phyloP scores from a whole-genome alignment of 1,140 invertebrate species.

The Conus ventricosus region DNA sequence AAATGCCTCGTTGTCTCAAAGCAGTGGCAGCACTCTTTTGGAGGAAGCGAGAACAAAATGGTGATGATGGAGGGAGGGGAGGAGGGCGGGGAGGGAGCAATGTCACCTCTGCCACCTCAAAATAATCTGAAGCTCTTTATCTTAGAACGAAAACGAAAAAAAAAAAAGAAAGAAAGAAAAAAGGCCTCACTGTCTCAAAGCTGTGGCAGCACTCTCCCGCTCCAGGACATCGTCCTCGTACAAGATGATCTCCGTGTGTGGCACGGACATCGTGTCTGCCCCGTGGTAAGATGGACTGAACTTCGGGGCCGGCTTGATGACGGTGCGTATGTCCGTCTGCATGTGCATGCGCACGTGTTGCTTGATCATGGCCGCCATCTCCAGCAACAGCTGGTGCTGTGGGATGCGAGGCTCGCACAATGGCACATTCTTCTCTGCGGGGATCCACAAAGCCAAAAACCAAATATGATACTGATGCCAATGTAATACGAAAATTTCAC shows the following conservation, averaged over 20 bases:
- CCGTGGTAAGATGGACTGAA: conserved; percentile 59
- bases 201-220: conserved; percentile 44
- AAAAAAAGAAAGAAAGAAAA: not conserved
- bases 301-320: conserved; percentile 67
- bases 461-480: not conserved
- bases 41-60: no score
- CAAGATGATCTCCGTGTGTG: conserved; percentile 71
- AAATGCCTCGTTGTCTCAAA: no score
- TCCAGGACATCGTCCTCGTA: conserved; percentile 65
- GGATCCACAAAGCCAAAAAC: not conserved
- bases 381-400: conserved; percentile 69
- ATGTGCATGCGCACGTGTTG: conserved; percentile 66
- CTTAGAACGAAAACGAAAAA: no score
- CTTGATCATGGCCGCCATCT: conserved; percentile 72
- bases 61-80: no score
- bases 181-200: conserved; percentile 51
- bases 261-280: conserved; percentile 42
- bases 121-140: no score
- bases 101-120: no score
- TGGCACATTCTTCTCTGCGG: conserved; percentile 31
- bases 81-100: no score
- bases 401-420: conserved; percentile 60
- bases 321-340: conserved; percentile 67
- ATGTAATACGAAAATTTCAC: no score
- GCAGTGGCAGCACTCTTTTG: no score